Base-by-base conservation (phyloP, 2,888 invertebrate genomes). In the Frankliniella fusca region DNA sequence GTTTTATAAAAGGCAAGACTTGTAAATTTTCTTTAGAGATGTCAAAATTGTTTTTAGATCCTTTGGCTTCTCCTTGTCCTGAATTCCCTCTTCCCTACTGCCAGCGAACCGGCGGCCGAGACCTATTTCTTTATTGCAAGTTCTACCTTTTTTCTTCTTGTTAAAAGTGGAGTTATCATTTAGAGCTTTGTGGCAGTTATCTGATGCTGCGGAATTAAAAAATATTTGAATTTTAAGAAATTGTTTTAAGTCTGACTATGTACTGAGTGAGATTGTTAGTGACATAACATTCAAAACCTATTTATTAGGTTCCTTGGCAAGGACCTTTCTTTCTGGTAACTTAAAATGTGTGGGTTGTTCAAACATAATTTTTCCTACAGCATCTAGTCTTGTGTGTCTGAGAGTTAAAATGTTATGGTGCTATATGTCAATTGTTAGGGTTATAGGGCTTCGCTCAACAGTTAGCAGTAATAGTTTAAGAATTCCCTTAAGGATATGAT, bases 381-480 rank as follows among this genome's bases (percentile, higher is more conserved):
- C 70, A 76, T 76, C 70, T 76, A 76, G 70, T 76, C 70, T 76
- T 76, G 70, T 76, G 70, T 76, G 70, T 76, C 70, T 76, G 70
- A 76, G 70, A 70, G 70, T 76, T 76, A 27, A 23, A 76, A 76
- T 76, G 27, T 76, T 76, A 27, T 76, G 70, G 70, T 76, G 70
- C 70, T 76, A 76, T 76, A 27, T 76, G 70, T 76, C 70, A 76
- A 76, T 76, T 76, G 70, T 76, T 76, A 76, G 70, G 70, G 70
- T 76, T 76, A 76, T 76, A 76, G 70, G 70, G 70, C 70, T 76
- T 76, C 70, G 70, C 70, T 76, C 70, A 76, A 76, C 70, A 76
- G 27, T 27, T 76, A 76, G 70, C 70, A 76, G 70, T 76, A 76
- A 76, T 76, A 76, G 70, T 76, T 11, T 76, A 27, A 76, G 70